Base-by-base conservation (phyloP, 2,113 vertebrate species). In the Eptatretus burgeri region DNA sequence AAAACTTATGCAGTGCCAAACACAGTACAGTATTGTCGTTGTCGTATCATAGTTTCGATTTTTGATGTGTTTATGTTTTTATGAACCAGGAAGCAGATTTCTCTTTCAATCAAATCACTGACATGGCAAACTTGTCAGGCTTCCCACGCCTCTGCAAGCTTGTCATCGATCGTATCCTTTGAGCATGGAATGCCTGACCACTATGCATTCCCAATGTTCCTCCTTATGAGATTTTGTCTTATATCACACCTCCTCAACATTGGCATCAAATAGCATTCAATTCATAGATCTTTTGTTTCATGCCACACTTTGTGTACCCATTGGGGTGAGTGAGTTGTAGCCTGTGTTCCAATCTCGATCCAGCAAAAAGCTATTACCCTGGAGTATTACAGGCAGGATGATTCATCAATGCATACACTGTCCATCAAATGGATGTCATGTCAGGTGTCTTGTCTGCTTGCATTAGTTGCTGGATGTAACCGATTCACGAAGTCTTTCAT, bases 81-180 rank as follows among this genome's bases (percentile, higher is more conserved):
- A 62, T 65, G 51, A 66, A 68, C 19, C 71, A 98, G 89, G 81
- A 80, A 67, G 85, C 77, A 2, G 77, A 93, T 74, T 81, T 93
- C 68, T 89, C 91, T 13, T 66, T 70, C 70, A 98, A 98, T 63
- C 67, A 69, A 13, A 81, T 98, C 68, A 67, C 75, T n/a, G 68
- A 71, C 68, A 93, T 98, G 83, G 67, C 68, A 64, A 78, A 91
- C 71, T 69, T 95, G 66, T 80, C 79, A 1, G 74, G 70, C 0
- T 84, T 79, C 67, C 64, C 67, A 1, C 75, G 71, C 10, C 79
- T 98, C 1, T 71, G 67, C 17, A 78, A 74, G 56, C 76, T 98
- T 19, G 72, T 79, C 66, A 73, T 98, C 72, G 83, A 82, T 65
- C 69, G 89, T 95, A 95, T 98, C 85, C 86, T 93, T 82, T 70